A percentile compares a stretch with the other conserved stretches of the same genome.
phyloP scores from a whole-genome alignment of 2,888 invertebrate species.

The Agrilus biguttatus region DNA sequence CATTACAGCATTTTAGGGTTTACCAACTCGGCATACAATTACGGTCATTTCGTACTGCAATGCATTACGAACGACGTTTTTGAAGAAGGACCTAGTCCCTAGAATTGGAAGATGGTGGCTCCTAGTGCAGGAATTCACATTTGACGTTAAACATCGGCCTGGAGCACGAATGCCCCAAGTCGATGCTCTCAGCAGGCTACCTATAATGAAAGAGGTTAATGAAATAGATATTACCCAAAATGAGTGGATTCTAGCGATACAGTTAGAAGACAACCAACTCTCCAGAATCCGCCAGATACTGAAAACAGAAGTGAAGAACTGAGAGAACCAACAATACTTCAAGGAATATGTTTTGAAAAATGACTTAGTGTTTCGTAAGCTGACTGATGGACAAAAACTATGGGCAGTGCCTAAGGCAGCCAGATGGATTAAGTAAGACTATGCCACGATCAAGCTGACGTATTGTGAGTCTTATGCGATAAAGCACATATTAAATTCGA shows the following conservation, averaged over 20 bases:
- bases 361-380: not conserved
- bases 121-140: slow-evolving; percentile 4
- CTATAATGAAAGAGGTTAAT: not conserved
- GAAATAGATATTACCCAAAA: slow-evolving; percentile 3
- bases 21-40: slow-evolving; percentile 5
- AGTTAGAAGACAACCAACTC: slow-evolving; percentile 4
- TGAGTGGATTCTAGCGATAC: slow-evolving; percentile 5
- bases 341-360: slow-evolving; percentile 1
- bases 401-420: slow-evolving; percentile 6
- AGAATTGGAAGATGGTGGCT: slow-evolving; percentile 6
- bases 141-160: slow-evolving; percentile 4
- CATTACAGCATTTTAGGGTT: slow-evolving; percentile 2
- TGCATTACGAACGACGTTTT: slow-evolving; percentile 5
- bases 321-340: slow-evolving; percentile 1
- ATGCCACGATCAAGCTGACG: slow-evolving; percentile 7
- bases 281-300: slow-evolving; percentile 2
- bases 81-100: slow-evolving; percentile 5
- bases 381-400: not conserved
- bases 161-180: slow-evolving; percentile 5
- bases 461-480: slow-evolving; percentile 13
- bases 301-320: not conserved
- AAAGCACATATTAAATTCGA: slow-evolving; percentile 10
- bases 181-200: slow-evolving; percentile 5
- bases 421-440: slow-evolving; percentile 8
- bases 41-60: slow-evolving; percentile 13